Evolutionary conservation across 1,140 invertebrate species (phyloP).

Genomic region (Zophobas atratus): DNA sequence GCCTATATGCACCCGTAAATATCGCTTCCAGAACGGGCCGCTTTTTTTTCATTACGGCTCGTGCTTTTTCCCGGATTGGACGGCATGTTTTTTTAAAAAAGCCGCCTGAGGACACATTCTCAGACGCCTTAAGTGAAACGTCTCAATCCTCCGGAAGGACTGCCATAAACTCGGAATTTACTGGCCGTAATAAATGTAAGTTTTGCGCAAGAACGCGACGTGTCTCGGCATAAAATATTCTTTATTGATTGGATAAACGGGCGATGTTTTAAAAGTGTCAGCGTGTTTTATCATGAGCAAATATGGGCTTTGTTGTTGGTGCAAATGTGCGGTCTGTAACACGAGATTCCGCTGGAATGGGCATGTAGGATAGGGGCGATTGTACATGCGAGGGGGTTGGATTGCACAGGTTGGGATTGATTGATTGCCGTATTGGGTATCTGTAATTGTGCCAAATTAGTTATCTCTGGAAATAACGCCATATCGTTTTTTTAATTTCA

Average conservation of each 20-base stretch:
- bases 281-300: background rate
- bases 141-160: slow-evolving; percentile 5
- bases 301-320: background rate
- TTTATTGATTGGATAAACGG: slow-evolving; percentile 14
- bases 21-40: slow-evolving; percentile 4
- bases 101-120: background rate
- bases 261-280: background rate
- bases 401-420: no score
- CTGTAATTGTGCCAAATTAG: no score
- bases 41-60: background rate
- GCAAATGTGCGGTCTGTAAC: no score
- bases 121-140: background rate
- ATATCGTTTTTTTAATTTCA: no score
- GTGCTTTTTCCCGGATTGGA: no score
- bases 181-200: slow-evolving; percentile 1
- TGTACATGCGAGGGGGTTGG: no score
- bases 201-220: slow-evolving; percentile 4
- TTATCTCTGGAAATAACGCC: no score
- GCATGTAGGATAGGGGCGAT: no score
- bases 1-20: background rate
- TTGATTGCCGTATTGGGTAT: no score
- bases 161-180: slow-evolving; percentile 4
- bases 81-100: background rate
- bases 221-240: slow-evolving; percentile 10
- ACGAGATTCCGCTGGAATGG: no score